Evolutionary conservation across 2,888 invertebrate species (phyloP), one percentile per base, ranked within the genome.

Genomic region (Plusia festucae): DNA sequence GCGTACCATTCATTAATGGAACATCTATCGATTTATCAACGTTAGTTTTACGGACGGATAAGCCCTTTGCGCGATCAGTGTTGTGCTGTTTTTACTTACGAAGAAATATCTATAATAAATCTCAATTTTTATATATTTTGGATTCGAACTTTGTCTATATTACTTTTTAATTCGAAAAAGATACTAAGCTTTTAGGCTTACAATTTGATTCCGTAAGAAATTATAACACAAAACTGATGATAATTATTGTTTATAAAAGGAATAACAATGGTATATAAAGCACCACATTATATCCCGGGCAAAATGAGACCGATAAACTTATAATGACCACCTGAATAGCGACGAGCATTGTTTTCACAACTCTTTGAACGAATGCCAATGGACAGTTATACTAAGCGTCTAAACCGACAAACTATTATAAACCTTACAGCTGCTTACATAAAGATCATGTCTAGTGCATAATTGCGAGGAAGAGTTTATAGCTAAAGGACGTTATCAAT

Each of bases 281-380:
- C 61, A 60, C 52, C 32, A 61, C 18, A 60, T 59, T 67, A 67
- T 69, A 24, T 3, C 63, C 63, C 53, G 57, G 62, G 55, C 67
- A 60, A 64, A 79, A 72, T 54, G 75, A 70, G 70, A 70, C 68
- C 78, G 61, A 76, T 71, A 81, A 78, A 83, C 76, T 72, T 73
- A 67, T 83, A 82, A 76, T 70, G 73, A 70, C 70, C 75, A 81
- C 77, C 78, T 78, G 77, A 81, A 78, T 66, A 76, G 67, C 65
- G 60, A 72, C 61, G 62, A 64, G 68, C 73, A 82, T 83, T 83
- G 76, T 80, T 78, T 79, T 73, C 74, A 71, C 73, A 80, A 76
- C 73, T 76, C 73, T 81, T 79, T 79, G 81, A 82, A 78, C 73
- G 61, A 74, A 68, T 72, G 84, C 81, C 75, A 82, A 73, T 73